These are phyloP conservation scores for Sebastes diploproa DNA, from an alignment of 2,797 vertebrate species.

Conservation along the genomic window DNA sequence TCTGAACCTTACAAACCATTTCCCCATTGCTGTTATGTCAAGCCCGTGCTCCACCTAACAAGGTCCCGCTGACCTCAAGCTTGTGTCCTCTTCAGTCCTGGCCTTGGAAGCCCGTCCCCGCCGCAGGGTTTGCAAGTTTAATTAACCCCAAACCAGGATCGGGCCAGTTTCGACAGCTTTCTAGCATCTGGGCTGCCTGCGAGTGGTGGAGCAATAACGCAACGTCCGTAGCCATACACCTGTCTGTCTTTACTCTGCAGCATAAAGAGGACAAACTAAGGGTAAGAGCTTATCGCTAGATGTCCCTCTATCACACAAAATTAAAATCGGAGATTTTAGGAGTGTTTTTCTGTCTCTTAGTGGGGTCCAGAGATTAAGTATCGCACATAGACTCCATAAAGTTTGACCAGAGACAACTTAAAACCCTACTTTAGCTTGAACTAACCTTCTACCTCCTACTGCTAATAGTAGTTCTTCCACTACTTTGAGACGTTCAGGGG, in stretches of 20 bases:
- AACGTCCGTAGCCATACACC: constrained; percentile 25
- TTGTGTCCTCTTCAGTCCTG: constrained; percentile 67
- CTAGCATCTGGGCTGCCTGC: constrained; percentile 71
- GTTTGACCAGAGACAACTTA: neutral
- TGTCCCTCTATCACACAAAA: constrained; percentile 1
- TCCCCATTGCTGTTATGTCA: constrained; percentile 70
- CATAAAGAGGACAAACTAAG: constrained; percentile 31
- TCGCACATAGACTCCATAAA: neutral
- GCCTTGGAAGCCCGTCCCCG: constrained; percentile 56
- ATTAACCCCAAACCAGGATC: constrained; percentile 79
- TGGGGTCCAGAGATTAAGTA: neutral
- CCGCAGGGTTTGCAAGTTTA: constrained; percentile 78
- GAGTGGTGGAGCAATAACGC: constrained; percentile 49
- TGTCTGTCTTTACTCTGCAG: constrained; percentile 16
- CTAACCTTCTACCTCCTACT: neutral
- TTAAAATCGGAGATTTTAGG: neutral
- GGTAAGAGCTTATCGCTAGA: constrained; percentile 17
- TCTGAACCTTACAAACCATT: constrained; percentile 67
- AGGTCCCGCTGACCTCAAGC: constrained; percentile 76
- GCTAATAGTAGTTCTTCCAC: neutral
- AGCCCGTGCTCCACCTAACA: constrained; percentile 73
- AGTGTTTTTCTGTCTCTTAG: neutral
- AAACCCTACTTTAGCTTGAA: neutral
- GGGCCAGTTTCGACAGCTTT: constrained; percentile 67
- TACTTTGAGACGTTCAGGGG: neutral